Evolutionary conservation across 1,140 invertebrate genomes (phyloP).

Genomic region (Leptestheria dahalacensis): DNA sequence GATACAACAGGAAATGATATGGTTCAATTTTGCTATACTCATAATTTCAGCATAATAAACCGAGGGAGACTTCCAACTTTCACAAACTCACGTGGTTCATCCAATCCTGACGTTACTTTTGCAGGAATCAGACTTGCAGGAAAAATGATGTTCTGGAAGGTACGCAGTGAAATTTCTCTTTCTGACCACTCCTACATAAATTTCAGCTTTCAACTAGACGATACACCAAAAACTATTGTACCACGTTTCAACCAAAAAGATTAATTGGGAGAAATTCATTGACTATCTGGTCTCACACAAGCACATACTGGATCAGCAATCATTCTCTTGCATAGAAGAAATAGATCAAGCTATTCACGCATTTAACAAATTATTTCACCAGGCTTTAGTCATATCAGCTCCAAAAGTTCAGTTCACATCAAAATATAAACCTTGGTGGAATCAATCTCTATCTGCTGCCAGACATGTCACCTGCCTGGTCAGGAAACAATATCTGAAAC

Average conservation of each 20-base stretch:
- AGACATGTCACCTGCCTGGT: neutral
- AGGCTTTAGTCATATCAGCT: too few relatives aligned
- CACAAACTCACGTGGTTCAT: neutral
- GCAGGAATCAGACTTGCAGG: too few relatives aligned
- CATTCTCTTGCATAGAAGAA: neutral
- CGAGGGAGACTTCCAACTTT: neutral
- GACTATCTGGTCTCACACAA: neutral
- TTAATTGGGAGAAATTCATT: neutral
- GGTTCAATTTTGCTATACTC: too few relatives aligned
- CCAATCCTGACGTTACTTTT: neutral
- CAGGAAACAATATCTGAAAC: neutral
- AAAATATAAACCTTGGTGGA: neutral
- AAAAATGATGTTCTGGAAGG: neutral
- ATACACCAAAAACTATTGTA: neutral
- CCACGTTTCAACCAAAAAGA: neutral
- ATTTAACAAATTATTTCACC: too few relatives aligned
- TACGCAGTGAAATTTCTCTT: neutral
- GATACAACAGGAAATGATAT: neutral
- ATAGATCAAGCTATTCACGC: neutral
- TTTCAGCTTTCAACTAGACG: neutral
- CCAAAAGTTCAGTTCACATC: neutral
- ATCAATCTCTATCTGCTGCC: neutral
- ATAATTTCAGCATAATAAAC: too few relatives aligned
- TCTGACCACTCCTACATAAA: neutral
- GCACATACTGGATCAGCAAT: too few relatives aligned